Conservation (phyloP, 2,797 vertebrate species). For the Glyptemys insculpta region DNA sequence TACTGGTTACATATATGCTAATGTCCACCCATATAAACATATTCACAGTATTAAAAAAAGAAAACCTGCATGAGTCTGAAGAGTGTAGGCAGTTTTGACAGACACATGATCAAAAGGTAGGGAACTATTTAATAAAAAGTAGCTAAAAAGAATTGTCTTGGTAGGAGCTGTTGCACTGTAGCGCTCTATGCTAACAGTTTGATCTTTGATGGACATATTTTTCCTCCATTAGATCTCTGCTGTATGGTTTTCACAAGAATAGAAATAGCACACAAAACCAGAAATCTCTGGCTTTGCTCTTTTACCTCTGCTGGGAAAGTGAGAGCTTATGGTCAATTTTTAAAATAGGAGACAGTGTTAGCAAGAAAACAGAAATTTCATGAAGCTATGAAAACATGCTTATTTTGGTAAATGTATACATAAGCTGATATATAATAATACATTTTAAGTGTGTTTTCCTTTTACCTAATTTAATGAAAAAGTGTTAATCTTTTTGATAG, state of each 20-base stretch:
- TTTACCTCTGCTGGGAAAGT: background rate
- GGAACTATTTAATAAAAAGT: slow-evolving; percentile 27
- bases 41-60: slow-evolving; percentile 54
- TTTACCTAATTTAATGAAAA: slow-evolving; percentile 80
- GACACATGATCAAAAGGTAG: slow-evolving; percentile 35
- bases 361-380: slow-evolving; percentile 37
- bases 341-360: background rate
- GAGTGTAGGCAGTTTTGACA: slow-evolving; percentile 48
- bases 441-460: slow-evolving; percentile 70
- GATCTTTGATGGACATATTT: slow-evolving; percentile 14
- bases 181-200: slow-evolving; percentile 38
- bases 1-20: background rate
- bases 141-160: slow-evolving; percentile 44
- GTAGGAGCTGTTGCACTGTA: slow-evolving; percentile 26
- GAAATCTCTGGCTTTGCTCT: background rate
- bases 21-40: slow-evolving; percentile 53
- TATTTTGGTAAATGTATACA: slow-evolving; percentile 75
- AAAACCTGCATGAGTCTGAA: slow-evolving; percentile 42
- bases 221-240: slow-evolving; percentile 43
- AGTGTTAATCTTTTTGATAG: slow-evolving; percentile 79
- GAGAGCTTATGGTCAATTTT: background rate
- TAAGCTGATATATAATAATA: slow-evolving; percentile 64
- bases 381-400: slow-evolving; percentile 55
- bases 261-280: slow-evolving; percentile 25
- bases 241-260: background rate